phyloP scores from a whole-genome alignment of 2,888 invertebrate genomes.

The Polylopha cassiicola region DNA sequence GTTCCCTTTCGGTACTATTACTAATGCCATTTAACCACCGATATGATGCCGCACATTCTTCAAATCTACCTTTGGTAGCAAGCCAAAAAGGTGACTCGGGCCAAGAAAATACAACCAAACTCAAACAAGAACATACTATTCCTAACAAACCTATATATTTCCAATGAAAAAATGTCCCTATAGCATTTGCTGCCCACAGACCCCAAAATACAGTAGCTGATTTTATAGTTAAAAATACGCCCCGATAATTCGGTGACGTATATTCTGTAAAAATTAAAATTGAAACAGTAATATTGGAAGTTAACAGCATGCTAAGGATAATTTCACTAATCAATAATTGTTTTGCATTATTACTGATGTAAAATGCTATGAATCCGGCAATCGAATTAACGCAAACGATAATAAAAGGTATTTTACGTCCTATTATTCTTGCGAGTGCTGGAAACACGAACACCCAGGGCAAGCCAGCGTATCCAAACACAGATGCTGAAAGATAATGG shows the following conservation, averaged over 20 bases:
- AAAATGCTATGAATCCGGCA: constrained; percentile 27
- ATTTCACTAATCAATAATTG: constrained; percentile 33
- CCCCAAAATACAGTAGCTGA: constrained; percentile 35
- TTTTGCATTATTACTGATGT: too few species aligned
- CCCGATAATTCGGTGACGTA: constrained; percentile 34
- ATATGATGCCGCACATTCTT: constrained; percentile 23
- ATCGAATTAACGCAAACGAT: constrained; percentile 29
- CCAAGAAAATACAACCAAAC: constrained; percentile 24
- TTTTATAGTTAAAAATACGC: constrained; percentile 37
- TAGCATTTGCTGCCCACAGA: constrained; percentile 32
- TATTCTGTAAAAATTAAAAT: constrained; percentile 35
- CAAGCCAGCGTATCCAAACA: constrained; percentile 34
- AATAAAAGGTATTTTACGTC: constrained; percentile 33
- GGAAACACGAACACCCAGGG: constrained; percentile 35
- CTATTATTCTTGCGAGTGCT: constrained; percentile 27
- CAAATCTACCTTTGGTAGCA: constrained; percentile 27
- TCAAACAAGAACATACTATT: constrained; percentile 21
- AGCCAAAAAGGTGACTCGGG: constrained; percentile 30
- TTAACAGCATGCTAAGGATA: constrained; percentile 33
- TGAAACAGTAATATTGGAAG: constrained; percentile 28
- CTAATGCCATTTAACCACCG: constrained; percentile 17
- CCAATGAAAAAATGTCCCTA: constrained; percentile 33
- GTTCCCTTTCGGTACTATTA: constrained; percentile 21
- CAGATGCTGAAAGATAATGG: constrained; percentile 36
- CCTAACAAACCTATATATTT: constrained; percentile 26